phyloP scores from a whole-genome alignment of 2,888 invertebrate species.

The Abrostola tripartita region DNA sequence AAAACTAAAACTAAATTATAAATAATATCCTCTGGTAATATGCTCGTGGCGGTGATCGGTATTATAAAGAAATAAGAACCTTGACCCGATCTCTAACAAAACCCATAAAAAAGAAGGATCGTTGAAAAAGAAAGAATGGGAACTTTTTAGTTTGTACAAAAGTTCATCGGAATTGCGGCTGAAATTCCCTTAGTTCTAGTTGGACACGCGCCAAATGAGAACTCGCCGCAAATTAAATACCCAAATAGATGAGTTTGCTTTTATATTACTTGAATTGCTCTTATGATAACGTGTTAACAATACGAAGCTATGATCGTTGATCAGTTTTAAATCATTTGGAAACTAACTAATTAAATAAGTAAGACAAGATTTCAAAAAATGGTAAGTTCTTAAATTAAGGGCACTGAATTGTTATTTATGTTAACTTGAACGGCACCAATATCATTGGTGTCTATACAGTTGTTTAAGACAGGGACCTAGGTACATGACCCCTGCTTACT shows the following conservation, averaged over 20 bases:
- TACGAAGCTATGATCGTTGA: not conserved
- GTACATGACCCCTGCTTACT: too few species aligned
- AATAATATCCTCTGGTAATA: constrained; percentile 6
- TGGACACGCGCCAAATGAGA: constrained; percentile 68
- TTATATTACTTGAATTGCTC: constrained; percentile 26
- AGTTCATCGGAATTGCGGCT: constrained; percentile 56
- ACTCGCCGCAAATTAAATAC: constrained; percentile 67
- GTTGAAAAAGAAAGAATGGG: constrained; percentile 38
- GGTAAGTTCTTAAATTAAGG: too few species aligned
- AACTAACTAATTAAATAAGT: too few species aligned
- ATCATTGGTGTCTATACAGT: too few species aligned
- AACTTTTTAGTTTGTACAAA: constrained; percentile 54
- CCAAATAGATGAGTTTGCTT: constrained; percentile 57
- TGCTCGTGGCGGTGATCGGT: constrained; percentile 5
- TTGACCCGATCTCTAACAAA: constrained; percentile 24
- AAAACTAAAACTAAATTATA: constrained; percentile 14
- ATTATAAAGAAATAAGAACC: constrained; percentile 20
- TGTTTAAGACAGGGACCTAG: too few species aligned
- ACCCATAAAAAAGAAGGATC: constrained; percentile 21
- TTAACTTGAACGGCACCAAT: too few species aligned
- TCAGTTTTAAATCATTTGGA: not conserved
- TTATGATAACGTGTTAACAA: constrained; percentile 24
- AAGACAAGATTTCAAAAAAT: too few species aligned
- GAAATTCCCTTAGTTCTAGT: constrained; percentile 52
- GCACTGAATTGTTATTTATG: too few species aligned